phyloP scores from a whole-genome alignment of 1,140 invertebrate genomes.

The Linepithema humile region DNA sequence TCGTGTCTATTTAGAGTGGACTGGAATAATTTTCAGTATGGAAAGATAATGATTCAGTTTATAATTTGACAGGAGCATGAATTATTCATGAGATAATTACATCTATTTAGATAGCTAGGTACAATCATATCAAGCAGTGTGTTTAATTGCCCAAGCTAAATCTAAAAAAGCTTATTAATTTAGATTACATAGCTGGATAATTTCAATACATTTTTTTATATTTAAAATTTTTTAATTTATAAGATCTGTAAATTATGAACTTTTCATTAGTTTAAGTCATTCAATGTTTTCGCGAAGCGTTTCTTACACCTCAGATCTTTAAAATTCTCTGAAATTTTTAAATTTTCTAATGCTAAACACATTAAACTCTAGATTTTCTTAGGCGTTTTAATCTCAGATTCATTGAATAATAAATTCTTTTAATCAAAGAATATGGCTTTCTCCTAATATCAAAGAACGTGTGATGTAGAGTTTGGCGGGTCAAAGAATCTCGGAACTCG shows the following conservation, averaged over 20 bases:
- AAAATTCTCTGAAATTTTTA: too few species aligned
- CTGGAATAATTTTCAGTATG: slow-evolving; percentile 5
- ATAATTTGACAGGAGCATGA: slow-evolving; percentile 15
- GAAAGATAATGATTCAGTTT: not conserved
- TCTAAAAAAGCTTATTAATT: slow-evolving; percentile 1
- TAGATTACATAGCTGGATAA: not conserved
- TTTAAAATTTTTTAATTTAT: not conserved
- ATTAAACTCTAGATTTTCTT: not conserved
- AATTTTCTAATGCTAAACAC: not conserved
- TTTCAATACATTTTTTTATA: not conserved
- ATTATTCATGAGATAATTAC: slow-evolving; percentile 12
- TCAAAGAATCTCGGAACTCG: slow-evolving; percentile 4
- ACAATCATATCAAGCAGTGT: slow-evolving; percentile 3
- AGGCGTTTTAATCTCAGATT: slow-evolving; percentile 10
- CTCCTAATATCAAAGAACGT: slow-evolving; percentile 31
- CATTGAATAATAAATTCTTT: slow-evolving; percentile 28
- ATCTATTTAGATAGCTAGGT: not conserved
- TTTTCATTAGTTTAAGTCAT: not conserved
- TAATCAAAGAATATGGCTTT: not conserved
- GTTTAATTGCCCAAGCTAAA: not conserved
- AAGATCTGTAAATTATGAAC: not conserved
- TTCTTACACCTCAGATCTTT: not conserved
- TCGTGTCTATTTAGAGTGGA: too few species aligned
- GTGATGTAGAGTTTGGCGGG: not conserved
- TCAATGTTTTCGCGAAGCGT: not conserved